These are phyloP conservation scores for Phaenicophaeus curvirostris DNA, from an alignment of 2,797 vertebrate genomes.

Conservation along the genomic window DNA sequence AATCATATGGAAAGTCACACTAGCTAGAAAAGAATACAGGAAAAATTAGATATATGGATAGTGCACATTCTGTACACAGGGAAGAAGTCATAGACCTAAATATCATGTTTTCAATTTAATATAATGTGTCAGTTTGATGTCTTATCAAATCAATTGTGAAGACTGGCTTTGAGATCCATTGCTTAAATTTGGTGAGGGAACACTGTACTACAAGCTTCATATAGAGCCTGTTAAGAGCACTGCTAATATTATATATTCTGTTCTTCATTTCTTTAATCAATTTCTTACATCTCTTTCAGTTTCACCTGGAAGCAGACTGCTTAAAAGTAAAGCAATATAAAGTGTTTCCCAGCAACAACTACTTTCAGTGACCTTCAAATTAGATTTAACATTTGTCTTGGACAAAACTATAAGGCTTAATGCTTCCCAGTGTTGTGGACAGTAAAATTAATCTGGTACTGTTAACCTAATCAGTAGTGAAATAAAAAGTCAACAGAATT, in stretches of 20 bases:
- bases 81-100: not conserved
- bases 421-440: slow-evolving; percentile 31
- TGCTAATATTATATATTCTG: slow-evolving; percentile 7
- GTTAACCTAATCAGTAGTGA: slow-evolving; percentile 60
- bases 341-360: slow-evolving; percentile 56
- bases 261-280: slow-evolving; percentile 34
- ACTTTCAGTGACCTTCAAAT: slow-evolving; percentile 70
- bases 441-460: slow-evolving; percentile 59
- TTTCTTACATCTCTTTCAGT: slow-evolving; percentile 47
- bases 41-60: not conserved
- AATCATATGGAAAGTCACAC: not conserved
- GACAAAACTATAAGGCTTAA: slow-evolving; percentile 25
- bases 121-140: not conserved
- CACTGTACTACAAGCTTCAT: not conserved
- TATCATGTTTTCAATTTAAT: not conserved
- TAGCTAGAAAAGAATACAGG: not conserved
- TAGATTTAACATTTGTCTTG: slow-evolving; percentile 61
- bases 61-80: not conserved
- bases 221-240: not conserved
- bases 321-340: slow-evolving; percentile 64
- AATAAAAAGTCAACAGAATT: slow-evolving; percentile 63
- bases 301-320: slow-evolving; percentile 27
- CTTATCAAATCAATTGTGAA: not conserved
- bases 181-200: not conserved
- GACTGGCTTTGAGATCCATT: not conserved